A percentile compares a stretch with the other conserved stretches of the same genome.
These are phyloP conservation scores for Serinus canaria DNA, from an alignment of 2,113 vertebrate species.

Conservation along the genomic window DNA sequence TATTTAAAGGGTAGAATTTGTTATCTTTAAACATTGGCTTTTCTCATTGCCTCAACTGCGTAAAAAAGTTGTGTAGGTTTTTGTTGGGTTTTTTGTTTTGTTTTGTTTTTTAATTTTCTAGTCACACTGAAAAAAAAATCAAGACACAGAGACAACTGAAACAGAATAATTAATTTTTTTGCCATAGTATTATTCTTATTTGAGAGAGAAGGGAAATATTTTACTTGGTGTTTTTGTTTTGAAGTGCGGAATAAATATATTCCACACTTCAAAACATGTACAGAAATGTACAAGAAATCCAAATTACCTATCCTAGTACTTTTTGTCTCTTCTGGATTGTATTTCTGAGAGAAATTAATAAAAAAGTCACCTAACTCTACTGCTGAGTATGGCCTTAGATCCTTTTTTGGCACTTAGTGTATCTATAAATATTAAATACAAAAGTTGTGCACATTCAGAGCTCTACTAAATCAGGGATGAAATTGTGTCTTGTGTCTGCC, in stretches of 20 bases:
- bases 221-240: not conserved
- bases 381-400: not conserved
- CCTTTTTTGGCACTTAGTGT: not conserved
- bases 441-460: not conserved
- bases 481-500: not conserved
- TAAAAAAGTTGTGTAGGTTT: not conserved
- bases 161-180: not conserved
- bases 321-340: not conserved
- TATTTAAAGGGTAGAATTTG: not conserved
- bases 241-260: not conserved
- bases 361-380: not conserved
- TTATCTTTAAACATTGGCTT: not conserved
- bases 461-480: not conserved
- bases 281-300: not conserved
- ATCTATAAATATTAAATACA: not conserved
- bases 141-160: not conserved
- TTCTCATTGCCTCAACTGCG: not conserved
- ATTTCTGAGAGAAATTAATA: not conserved
- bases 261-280: not conserved
- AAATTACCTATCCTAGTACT: not conserved
- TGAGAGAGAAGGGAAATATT: not conserved
- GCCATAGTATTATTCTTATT: not conserved
- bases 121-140: not conserved
- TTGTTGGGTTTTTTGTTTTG: not conserved
- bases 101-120: not conserved